These are phyloP conservation scores for Sternarchorhynchus goeldii DNA, from an alignment of 2,797 vertebrate genomes.

Conservation along the genomic window DNA sequence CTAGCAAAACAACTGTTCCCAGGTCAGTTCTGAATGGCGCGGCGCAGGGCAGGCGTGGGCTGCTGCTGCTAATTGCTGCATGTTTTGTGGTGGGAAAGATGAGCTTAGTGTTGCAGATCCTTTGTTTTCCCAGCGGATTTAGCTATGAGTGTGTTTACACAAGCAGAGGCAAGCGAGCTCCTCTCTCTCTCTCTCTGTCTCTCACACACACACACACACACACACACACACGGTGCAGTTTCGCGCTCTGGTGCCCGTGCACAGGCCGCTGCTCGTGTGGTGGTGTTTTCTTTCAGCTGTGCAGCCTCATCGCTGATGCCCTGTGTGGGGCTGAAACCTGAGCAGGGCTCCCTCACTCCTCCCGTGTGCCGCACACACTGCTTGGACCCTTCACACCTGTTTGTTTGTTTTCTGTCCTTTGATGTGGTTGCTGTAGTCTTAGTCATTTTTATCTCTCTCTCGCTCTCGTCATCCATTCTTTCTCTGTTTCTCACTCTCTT, in stretches of 20 bases:
- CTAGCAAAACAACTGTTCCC: neutral
- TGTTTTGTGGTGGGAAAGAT: slow-evolving; percentile 37
- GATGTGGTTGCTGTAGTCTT: too few relatives aligned
- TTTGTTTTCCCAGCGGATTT: slow-evolving; percentile 52
- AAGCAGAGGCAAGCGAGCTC: slow-evolving; percentile 13
- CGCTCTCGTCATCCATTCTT: slow-evolving; percentile 73
- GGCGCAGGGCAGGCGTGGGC: neutral
- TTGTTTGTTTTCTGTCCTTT: neutral
- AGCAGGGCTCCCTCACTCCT: neutral
- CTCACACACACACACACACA: slow-evolving; percentile 24
- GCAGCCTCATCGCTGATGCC: neutral
- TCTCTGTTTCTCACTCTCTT: slow-evolving; percentile 63
- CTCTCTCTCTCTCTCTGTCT: neutral
- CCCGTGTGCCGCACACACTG: neutral
- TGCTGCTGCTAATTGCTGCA: slow-evolving; percentile 16
- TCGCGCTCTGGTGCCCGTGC: slow-evolving; percentile 36
- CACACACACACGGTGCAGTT: slow-evolving; percentile 1
- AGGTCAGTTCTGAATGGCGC: neutral
- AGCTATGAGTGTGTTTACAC: slow-evolving; percentile 49
- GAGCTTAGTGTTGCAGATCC: slow-evolving; percentile 39
- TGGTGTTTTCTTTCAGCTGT: slow-evolving; percentile 36
- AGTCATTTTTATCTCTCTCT: neutral
- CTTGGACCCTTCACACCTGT: neutral
- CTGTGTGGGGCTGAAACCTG: slow-evolving; percentile 32
- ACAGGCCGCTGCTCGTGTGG: slow-evolving; percentile 9